Conservation (phyloP, 2,113 vertebrate species). For the Phycodurus eques region DNA sequence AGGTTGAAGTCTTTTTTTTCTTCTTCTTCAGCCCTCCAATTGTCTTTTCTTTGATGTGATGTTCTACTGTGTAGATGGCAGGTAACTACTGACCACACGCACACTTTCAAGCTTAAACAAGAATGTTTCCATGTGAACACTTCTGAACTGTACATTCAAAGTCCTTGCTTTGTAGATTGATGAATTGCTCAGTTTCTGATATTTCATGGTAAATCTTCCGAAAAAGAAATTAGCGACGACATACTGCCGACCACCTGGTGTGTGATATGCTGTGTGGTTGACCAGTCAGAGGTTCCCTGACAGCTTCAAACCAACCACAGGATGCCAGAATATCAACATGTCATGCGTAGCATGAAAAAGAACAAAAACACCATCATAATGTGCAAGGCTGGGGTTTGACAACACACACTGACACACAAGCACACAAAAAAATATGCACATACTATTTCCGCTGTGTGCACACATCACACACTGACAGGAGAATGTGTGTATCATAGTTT, state of each 20-base stretch:
- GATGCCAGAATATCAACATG: slow-evolving; percentile 71
- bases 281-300: slow-evolving; percentile 39
- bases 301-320: slow-evolving; percentile 57
- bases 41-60: slow-evolving; percentile 32
- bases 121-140: slow-evolving; percentile 12
- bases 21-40: slow-evolving; percentile 15
- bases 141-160: slow-evolving; percentile 3
- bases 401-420: slow-evolving; percentile 18
- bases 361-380: slow-evolving; percentile 54
- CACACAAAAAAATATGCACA: slow-evolving; percentile 18
- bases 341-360: slow-evolving; percentile 57
- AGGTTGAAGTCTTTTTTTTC: slow-evolving; percentile 22
- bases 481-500: slow-evolving; percentile 35
- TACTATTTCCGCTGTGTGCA: background rate
- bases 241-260: slow-evolving; percentile 41
- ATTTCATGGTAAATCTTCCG: slow-evolving; percentile 31
- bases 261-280: slow-evolving; percentile 29
- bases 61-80: slow-evolving; percentile 35
- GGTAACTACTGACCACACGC: slow-evolving; percentile 4
- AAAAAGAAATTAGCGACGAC: slow-evolving; percentile 32
- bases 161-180: slow-evolving; percentile 24
- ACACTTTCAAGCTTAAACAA: background rate
- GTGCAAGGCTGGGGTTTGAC: slow-evolving; percentile 40
- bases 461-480: slow-evolving; percentile 28
- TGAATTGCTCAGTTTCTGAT: slow-evolving; percentile 28